A percentile compares a stretch with the other conserved stretches of the same genome.
Conservation (phyloP, 2,888 invertebrate genomes). For the Hetaerina titia region DNA sequence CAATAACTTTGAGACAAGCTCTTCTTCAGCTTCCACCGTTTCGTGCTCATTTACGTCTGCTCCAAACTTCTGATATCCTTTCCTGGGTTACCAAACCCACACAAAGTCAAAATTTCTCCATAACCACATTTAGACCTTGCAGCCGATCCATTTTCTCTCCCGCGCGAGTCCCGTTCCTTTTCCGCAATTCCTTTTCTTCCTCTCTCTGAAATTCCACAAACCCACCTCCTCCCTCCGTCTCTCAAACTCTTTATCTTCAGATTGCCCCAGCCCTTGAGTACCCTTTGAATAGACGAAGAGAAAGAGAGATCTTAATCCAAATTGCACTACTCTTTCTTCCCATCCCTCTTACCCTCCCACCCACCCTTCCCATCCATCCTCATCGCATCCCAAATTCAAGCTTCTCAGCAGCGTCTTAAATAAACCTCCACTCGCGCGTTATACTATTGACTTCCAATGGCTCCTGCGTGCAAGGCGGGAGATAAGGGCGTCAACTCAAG, state of each 20-base stretch:
- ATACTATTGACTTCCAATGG: neutral
- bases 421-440: neutral
- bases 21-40: neutral
- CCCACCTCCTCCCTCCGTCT: neutral
- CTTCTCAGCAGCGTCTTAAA: neutral
- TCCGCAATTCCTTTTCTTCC: neutral
- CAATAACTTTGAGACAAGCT: too few species aligned
- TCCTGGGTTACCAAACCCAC: neutral
- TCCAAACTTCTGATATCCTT: neutral
- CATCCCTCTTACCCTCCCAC: too few species aligned
- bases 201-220: neutral
- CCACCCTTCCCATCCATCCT: neutral
- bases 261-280: neutral
- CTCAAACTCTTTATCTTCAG: neutral
- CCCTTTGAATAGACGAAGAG: neutral
- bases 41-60: neutral
- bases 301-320: neutral
- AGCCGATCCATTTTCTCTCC: neutral
- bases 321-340: neutral
- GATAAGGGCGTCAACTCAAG: neutral
- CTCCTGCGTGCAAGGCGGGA: neutral
- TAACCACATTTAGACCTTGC: neutral
- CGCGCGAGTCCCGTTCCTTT: neutral
- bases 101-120: neutral
- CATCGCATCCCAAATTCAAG: neutral